phyloP scores from a whole-genome alignment of 2,888 invertebrate species.

The Bugulina stolonifera region DNA sequence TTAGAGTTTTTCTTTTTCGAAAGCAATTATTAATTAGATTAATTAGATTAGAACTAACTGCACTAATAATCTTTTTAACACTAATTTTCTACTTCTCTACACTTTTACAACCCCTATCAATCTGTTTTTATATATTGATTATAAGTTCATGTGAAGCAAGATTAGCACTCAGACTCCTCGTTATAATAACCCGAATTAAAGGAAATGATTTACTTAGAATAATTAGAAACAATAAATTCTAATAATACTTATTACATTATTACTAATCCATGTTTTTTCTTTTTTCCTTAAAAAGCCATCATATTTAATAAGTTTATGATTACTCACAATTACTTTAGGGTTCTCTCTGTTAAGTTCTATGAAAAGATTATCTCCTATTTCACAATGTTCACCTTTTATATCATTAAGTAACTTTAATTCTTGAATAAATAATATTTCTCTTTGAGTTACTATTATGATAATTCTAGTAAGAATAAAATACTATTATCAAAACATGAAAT shows the following conservation, averaged over 20 bases:
- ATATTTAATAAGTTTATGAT: no score
- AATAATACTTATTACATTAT: slow-evolving; percentile 35
- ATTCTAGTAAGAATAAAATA: slow-evolving; percentile 58
- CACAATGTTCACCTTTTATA: background rate
- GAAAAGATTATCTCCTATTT: background rate
- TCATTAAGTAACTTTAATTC: background rate
- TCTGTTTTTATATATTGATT: slow-evolving; percentile 33
- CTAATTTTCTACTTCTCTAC: background rate
- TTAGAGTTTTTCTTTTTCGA: slow-evolving; percentile 28
- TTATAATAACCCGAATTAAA: slow-evolving; percentile 61
- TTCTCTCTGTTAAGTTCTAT: no score
- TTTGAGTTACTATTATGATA: slow-evolving; percentile 62
- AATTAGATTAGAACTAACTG: slow-evolving; percentile 32
- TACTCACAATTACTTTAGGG: no score
- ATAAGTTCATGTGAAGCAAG: slow-evolving; percentile 61
- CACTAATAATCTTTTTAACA: slow-evolving; percentile 29
- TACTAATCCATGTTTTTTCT: no score
- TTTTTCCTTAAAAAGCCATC: no score
- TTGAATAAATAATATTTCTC: slow-evolving; percentile 55
- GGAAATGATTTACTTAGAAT: slow-evolving; percentile 57
- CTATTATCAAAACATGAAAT: slow-evolving; percentile 54
- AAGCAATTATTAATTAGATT: slow-evolving; percentile 33
- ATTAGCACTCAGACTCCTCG: slow-evolving; percentile 62
- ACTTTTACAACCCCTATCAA: slow-evolving; percentile 19
- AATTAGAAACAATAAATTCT: slow-evolving; percentile 60